Evolutionary conservation across 1,140 invertebrate genomes (phyloP).

Genomic region (Goniozus legneri): DNA sequence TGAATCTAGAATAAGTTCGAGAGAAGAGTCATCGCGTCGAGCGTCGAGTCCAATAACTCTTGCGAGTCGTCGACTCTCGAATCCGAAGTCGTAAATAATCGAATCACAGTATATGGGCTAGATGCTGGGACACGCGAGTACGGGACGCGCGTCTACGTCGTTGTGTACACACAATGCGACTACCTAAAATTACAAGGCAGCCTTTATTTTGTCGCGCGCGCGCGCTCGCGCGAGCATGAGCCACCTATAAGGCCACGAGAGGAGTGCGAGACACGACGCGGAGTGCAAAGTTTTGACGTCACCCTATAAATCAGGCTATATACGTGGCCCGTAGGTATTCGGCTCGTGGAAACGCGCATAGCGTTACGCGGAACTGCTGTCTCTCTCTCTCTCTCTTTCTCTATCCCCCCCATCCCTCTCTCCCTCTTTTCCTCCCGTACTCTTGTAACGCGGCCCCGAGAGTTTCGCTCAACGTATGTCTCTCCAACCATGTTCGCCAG

Average conservation of each 20-base stretch:
- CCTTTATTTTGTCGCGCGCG: conserved; percentile 33
- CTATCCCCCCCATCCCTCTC: too few relatives aligned
- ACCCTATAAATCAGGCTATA: conserved; percentile 47
- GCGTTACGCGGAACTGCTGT: too few relatives aligned
- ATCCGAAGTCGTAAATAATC: too few relatives aligned
- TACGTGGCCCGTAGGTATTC: conserved; percentile 33
- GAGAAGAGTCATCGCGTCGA: too few relatives aligned
- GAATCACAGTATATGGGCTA: too few relatives aligned
- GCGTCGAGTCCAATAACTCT: too few relatives aligned
- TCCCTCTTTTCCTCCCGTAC: too few relatives aligned
- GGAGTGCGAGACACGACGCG: conserved; percentile 25
- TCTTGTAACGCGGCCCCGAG: too few relatives aligned
- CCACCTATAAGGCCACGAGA: conserved; percentile 20
- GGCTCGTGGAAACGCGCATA: conserved; percentile 27
- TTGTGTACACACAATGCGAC: conserved; percentile 11
- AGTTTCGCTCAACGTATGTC: conserved; percentile 42
- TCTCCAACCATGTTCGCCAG: conserved; percentile 24
- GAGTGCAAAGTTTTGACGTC: conserved; percentile 52
- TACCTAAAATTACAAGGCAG: conserved; percentile 31
- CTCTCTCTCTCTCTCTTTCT: too few relatives aligned
- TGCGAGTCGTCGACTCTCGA: too few relatives aligned
- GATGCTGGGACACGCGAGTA: too few relatives aligned
- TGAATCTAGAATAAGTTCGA: too few relatives aligned
- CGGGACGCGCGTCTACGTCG: not conserved
- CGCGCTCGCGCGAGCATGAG: conserved; percentile 6